Base-by-base conservation (phyloP, 2,888 invertebrate species). In the Horisme vitalbata region DNA sequence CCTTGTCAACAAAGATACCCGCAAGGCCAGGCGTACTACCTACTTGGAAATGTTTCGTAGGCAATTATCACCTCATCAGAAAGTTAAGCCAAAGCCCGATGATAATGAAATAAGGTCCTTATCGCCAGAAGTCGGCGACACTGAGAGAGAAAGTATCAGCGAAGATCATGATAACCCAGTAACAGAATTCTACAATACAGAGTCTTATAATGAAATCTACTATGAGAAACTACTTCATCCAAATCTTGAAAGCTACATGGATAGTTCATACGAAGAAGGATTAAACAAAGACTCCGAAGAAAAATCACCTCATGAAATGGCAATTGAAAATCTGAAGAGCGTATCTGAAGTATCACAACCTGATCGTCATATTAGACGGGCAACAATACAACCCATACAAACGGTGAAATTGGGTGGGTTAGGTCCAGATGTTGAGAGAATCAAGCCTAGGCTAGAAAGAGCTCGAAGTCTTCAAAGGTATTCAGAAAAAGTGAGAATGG, bases 401-500 rank as follows among this genome's bases (percentile, higher is more conserved):
- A 76, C 71, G 57, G 55, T 87, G 0, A 85, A 80, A 52, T 55
- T 88, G 6, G 88, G 89, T 20, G 89, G 89, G 0, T 59, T 89
- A 13, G 89, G 89, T 2, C 86, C 89, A 9, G 89, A 89, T 45
- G 56, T 83, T 45, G 85, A 87, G 53, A 75, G 72, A 31, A 85
- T 88, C 8, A 83, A 75, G 55, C 89, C 89, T 10, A 75, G 86
- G 45, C 55, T 88, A 26, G 87, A 88, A 58, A 75, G 89, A 71
- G 88, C 89, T 32, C 72, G 83, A 55, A 87, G 89, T 39, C 71
- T 89, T 14, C 89, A 89, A 63, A 77, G 89, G 55, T 89, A 89
- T 63, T 89, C 89, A 1, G 89, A 89, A 63, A 86, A 79, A 52
- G 83, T 89, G 0, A 73, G 89, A 57, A 86, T 85, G 82, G 86